phyloP scores from a whole-genome alignment of 53 echinoderm and acorn worm species.

The Actinopyga echinites region DNA sequence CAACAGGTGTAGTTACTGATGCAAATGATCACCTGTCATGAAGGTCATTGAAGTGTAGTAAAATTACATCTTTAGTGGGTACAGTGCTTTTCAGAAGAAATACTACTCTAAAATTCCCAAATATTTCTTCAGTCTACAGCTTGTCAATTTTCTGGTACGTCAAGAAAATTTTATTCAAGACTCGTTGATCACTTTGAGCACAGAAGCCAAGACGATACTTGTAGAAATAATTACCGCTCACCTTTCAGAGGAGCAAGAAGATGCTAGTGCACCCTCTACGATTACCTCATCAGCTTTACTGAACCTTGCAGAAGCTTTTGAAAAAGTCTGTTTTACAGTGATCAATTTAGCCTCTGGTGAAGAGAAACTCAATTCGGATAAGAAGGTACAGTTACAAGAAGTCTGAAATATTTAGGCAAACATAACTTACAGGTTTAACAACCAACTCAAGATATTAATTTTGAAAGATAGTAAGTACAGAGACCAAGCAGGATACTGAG shows the following conservation, averaged over 20 bases:
- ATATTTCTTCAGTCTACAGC: slow-evolving; percentile 18
- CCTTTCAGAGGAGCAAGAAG: slow-evolving; percentile 11
- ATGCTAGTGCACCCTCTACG: background rate
- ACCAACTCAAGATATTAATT: too few species aligned
- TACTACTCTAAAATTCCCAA: too few species aligned
- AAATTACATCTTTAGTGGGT: too few species aligned
- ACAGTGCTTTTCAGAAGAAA: too few species aligned
- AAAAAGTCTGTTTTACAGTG: slow-evolving; percentile 13
- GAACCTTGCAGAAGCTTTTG: slow-evolving; percentile 11
- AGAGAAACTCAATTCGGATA: slow-evolving; percentile 5
- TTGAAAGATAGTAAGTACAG: too few species aligned
- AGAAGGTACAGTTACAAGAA: background rate
- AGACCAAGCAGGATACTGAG: too few species aligned
- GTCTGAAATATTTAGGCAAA: background rate
- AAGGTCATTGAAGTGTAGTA: too few species aligned
- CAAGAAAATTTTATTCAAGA: slow-evolving; percentile 1
- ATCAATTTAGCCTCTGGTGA: slow-evolving; percentile 18
- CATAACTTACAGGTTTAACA: too few species aligned
- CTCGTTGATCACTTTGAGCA: background rate
- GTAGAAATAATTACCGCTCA: slow-evolving; percentile 31
- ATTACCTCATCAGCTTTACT: background rate
- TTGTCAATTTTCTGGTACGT: background rate
- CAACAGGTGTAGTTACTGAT: too few species aligned
- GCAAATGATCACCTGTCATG: too few species aligned
- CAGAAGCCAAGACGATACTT: slow-evolving; percentile 4